phyloP scores from a whole-genome alignment of 2,888 invertebrate species.

The Dioctria linearis region DNA sequence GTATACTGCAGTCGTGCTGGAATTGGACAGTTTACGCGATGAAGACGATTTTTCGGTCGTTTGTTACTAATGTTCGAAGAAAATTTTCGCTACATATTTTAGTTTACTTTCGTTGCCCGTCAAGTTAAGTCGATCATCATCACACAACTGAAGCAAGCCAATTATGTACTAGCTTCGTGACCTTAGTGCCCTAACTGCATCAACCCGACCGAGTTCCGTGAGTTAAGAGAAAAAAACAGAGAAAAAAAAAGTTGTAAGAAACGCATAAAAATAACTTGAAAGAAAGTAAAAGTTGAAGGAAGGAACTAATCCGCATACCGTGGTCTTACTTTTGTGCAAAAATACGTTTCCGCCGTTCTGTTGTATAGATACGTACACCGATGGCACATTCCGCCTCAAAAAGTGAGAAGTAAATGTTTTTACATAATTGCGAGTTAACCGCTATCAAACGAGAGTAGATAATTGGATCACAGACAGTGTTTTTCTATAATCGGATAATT shows the following conservation, averaged over 20 bases:
- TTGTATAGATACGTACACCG: neutral
- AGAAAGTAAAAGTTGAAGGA: conserved; percentile 46
- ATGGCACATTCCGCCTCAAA: neutral
- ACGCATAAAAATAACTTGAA: conserved; percentile 29
- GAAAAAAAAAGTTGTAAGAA: neutral
- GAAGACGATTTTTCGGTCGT: neutral
- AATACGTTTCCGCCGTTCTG: conserved; percentile 20
- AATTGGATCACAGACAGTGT: conserved; percentile 4
- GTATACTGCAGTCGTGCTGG: neutral
- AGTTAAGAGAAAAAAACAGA: conserved; percentile 4
- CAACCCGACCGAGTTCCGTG: neutral
- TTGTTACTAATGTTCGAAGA: neutral
- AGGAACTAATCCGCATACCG: conserved; percentile 6
- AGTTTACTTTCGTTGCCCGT: conserved; percentile 66
- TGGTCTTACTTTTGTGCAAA: conserved; percentile 1
- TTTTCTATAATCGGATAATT: neutral
- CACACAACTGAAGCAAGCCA: neutral
- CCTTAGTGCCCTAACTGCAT: neutral
- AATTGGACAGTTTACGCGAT: neutral
- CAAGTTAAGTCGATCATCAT: conserved; percentile 61
- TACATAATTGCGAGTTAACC: conserved; percentile 33
- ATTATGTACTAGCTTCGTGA: neutral
- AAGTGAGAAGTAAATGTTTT: conserved; percentile 5
- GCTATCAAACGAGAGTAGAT: neutral
- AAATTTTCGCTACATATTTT: conserved; percentile 57